Evolutionary conservation across 64 coral and sea anemone species (phyloP).

Genomic region (Stichodactyla mertensii): DNA sequence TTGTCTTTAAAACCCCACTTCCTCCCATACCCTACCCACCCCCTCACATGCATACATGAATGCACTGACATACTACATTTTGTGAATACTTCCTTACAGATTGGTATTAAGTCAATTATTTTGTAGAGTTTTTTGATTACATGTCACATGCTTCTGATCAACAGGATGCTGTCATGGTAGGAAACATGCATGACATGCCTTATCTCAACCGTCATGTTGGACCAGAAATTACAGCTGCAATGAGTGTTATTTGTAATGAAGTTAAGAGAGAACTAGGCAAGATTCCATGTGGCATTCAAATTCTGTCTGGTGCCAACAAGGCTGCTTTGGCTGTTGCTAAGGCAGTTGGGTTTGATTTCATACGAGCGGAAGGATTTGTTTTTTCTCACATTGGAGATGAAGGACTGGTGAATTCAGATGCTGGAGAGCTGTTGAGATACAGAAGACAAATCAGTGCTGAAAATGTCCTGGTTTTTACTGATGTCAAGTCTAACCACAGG

Average conservation of each 20-base stretch:
- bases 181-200: slow-evolving; percentile 97
- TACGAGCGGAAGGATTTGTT: slow-evolving; percentile 95
- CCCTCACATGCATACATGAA: no score
- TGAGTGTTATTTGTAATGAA: slow-evolving; percentile 91
- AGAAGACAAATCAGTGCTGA: slow-evolving; percentile 88
- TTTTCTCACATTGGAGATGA: slow-evolving; percentile 98
- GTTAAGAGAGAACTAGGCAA: slow-evolving; percentile 62
- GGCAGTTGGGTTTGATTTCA: slow-evolving; percentile 80
- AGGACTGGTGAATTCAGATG: slow-evolving; percentile 93
- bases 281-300: slow-evolving; percentile 85
- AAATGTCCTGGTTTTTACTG: slow-evolving; percentile 84
- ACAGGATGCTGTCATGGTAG: slow-evolving; percentile 94
- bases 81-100: no score
- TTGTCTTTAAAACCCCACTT: no score
- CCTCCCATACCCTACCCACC: no score
- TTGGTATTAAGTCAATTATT: not conserved
- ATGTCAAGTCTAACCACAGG: slow-evolving; percentile 99
- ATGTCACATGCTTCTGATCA: not conserved
- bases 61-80: no score
- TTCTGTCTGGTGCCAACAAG: slow-evolving; percentile 92
- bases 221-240: slow-evolving; percentile 90
- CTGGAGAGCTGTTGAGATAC: slow-evolving; percentile 93
- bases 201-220: slow-evolving; percentile 94
- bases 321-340: slow-evolving; percentile 93
- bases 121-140: not conserved